phyloP scores from a whole-genome alignment of 2,888 invertebrate genomes.

The Drosophila incognita region DNA sequence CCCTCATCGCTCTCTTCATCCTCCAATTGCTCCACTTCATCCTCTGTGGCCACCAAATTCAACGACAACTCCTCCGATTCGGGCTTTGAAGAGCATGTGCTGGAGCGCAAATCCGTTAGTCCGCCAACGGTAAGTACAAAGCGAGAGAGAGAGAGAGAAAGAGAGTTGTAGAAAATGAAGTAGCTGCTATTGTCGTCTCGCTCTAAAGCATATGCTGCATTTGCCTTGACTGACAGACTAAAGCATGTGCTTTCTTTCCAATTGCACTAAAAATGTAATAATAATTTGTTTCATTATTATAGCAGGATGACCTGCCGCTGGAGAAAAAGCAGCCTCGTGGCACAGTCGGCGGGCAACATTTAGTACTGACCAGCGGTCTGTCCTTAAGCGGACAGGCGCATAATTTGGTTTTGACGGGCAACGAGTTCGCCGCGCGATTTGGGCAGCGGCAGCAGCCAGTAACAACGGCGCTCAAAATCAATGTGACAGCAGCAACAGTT shows the following conservation, averaged over 20 bases:
- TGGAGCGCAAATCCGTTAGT: constrained; percentile 83
- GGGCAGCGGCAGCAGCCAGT: constrained; percentile 74
- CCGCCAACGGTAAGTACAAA: constrained; percentile 78
- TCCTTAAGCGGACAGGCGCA: constrained; percentile 78
- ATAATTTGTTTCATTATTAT: not conserved
- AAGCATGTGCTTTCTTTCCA: not conserved
- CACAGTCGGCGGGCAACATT: constrained; percentile 67
- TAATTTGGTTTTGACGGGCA: constrained; percentile 81
- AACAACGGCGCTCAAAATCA: constrained; percentile 57
- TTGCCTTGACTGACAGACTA: not conserved
- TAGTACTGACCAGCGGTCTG: constrained; percentile 81
- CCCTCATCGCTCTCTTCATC: constrained; percentile 77
- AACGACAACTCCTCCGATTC: constrained; percentile 91
- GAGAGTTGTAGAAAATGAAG: not conserved
- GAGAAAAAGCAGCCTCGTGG: constrained; percentile 71
- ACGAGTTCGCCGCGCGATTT: constrained; percentile 80
- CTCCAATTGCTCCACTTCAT: constrained; percentile 76
- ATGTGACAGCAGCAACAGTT: constrained; percentile 49
- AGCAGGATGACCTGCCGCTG: constrained; percentile 80
- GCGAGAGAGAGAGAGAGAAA: not conserved
- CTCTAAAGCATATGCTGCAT: constrained; percentile 14
- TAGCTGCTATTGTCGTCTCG: constrained; percentile 7
- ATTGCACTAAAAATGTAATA: constrained; percentile 11
- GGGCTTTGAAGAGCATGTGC: constrained; percentile 88
- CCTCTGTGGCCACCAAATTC: constrained; percentile 83